These are phyloP conservation scores for Myopa testacea DNA, from an alignment of 2,888 invertebrate genomes.

Conservation along the genomic window DNA sequence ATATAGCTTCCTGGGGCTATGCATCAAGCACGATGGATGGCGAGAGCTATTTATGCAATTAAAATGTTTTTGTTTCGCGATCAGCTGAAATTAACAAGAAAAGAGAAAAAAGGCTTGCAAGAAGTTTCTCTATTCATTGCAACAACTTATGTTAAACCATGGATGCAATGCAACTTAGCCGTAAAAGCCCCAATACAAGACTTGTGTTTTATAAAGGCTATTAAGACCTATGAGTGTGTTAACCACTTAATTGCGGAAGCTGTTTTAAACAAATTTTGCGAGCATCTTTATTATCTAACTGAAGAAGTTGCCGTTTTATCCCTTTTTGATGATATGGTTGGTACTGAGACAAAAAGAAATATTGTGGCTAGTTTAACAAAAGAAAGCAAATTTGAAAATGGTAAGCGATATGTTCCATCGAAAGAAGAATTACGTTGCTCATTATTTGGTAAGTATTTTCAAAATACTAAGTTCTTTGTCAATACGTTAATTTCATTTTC, in stretches of 20 bases:
- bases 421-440: slow-evolving; percentile 24
- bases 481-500: slow-evolving; percentile 25
- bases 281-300: slow-evolving; percentile 49
- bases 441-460: slow-evolving; percentile 28
- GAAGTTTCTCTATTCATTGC: slow-evolving; percentile 48
- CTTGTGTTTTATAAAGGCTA: slow-evolving; percentile 41
- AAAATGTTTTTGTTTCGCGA: slow-evolving; percentile 46
- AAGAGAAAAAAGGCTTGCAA: slow-evolving; percentile 44
- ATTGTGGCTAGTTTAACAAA: slow-evolving; percentile 18
- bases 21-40: slow-evolving; percentile 56
- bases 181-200: slow-evolving; percentile 50
- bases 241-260: slow-evolving; percentile 47
- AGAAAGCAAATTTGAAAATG: slow-evolving; percentile 8
- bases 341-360: slow-evolving; percentile 10
- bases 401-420: slow-evolving; percentile 18
- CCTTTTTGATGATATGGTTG: slow-evolving; percentile 7
- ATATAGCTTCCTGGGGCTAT: slow-evolving; percentile 47
- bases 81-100: slow-evolving; percentile 39
- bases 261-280: slow-evolving; percentile 45
- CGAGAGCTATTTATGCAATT: slow-evolving; percentile 52
- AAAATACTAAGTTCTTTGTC: slow-evolving; percentile 22
- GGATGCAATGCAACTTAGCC: slow-evolving; percentile 50
- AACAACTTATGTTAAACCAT: slow-evolving; percentile 53
- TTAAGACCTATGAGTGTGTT: slow-evolving; percentile 45
- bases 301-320: slow-evolving; percentile 46